Evolutionary conservation across 2,797 vertebrate genomes (phyloP).

Genomic region (Spea hammondii): DNA sequence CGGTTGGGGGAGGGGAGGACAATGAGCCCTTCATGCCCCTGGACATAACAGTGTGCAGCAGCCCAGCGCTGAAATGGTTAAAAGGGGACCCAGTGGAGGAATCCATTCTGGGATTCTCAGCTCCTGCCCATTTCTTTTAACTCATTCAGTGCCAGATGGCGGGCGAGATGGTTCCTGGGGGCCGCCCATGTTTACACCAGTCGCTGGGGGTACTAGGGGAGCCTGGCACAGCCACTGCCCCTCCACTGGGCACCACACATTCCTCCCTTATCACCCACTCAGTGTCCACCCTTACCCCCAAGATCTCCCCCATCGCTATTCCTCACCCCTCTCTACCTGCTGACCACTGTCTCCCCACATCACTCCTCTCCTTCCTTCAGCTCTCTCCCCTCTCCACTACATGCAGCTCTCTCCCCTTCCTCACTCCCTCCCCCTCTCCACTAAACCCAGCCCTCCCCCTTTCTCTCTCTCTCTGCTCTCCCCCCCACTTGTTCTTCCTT

Average conservation of each 20-base stretch:
- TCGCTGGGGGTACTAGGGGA: too few relatives aligned
- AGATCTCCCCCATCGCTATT: too few relatives aligned
- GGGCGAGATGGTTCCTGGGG: too few relatives aligned
- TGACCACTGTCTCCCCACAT: not conserved
- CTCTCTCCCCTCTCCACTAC: not conserved
- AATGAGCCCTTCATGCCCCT: not conserved
- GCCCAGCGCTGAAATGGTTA: not conserved
- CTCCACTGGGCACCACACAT: too few relatives aligned
- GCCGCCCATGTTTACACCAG: too few relatives aligned
- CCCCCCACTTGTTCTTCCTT: constrained; percentile 31
- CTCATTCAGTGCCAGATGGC: not conserved
- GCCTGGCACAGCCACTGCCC: too few relatives aligned
- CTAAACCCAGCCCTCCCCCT: not conserved
- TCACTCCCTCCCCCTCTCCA: not conserved
- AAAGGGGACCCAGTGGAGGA: not conserved
- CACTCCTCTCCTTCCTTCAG: not conserved
- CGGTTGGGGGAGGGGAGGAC: constrained; percentile 10
- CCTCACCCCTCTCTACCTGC: not conserved
- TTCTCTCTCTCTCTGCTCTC: not conserved
- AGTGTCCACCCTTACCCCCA: too few relatives aligned
- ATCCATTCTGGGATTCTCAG: not conserved
- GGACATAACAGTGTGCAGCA: not conserved
- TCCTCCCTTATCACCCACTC: too few relatives aligned
- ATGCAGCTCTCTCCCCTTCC: not conserved
- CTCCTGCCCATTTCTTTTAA: not conserved